phyloP scores from a whole-genome alignment of 2,797 vertebrate genomes.

The Onychomys arenicola region DNA sequence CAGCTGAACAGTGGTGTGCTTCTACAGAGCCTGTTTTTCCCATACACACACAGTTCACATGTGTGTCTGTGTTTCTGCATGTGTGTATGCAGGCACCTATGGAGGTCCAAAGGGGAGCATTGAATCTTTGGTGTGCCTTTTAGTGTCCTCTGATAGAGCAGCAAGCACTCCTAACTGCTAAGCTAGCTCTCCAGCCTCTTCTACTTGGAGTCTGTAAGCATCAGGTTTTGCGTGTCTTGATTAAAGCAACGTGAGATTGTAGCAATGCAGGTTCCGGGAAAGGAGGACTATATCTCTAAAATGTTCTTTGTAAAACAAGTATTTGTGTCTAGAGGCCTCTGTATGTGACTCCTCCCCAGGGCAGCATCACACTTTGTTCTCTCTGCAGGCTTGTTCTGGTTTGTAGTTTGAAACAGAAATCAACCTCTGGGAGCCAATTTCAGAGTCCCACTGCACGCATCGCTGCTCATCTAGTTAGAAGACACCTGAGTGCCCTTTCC shows the following conservation, averaged over 20 bases:
- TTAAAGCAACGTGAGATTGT: background rate
- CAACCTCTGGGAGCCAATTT: slow-evolving; percentile 53
- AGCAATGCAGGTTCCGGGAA: background rate
- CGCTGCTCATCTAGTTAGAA: background rate
- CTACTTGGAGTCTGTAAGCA: background rate
- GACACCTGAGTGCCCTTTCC: background rate
- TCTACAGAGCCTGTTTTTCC: background rate
- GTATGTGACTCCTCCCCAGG: background rate
- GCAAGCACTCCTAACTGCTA: background rate
- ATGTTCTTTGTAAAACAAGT: slow-evolving; percentile 31
- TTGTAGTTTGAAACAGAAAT: slow-evolving; percentile 29
- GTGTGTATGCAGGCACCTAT: background rate
- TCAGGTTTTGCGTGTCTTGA: background rate
- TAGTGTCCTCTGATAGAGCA: background rate
- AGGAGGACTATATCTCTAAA: background rate
- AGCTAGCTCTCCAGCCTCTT: background rate
- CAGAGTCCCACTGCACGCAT: background rate
- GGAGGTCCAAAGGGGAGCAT: too few species aligned
- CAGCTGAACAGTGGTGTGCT: background rate
- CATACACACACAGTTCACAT: background rate
- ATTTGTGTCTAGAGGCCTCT: background rate
- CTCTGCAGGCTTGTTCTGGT: background rate
- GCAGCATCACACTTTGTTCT: background rate
- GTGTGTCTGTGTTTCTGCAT: background rate
- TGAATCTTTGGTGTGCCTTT: background rate